phyloP scores from a whole-genome alignment of 2,113 vertebrate species.

The Prunella himalayana region DNA sequence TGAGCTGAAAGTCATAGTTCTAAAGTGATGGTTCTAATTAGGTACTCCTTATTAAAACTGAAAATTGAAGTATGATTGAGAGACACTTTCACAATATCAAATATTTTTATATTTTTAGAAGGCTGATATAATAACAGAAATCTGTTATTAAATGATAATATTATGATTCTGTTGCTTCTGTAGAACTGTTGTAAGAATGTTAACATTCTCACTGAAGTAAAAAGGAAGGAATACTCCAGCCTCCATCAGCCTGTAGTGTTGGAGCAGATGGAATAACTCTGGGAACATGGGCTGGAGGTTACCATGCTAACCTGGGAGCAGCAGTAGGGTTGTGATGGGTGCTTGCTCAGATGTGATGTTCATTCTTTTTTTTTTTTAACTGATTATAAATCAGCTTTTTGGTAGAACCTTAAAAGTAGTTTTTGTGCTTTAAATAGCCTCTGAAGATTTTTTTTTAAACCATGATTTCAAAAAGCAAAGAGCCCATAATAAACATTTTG shows the following conservation, averaged over 20 bases:
- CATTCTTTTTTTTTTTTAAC: slow-evolving; percentile 4
- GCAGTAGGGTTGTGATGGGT: neutral
- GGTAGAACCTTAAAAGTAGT: slow-evolving; percentile 10
- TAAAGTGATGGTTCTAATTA: slow-evolving; percentile 41
- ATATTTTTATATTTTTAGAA: slow-evolving; percentile 70
- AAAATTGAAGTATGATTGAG: slow-evolving; percentile 51
- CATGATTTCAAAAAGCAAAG: neutral
- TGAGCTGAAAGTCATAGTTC: slow-evolving; percentile 25
- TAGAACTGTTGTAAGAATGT: slow-evolving; percentile 20
- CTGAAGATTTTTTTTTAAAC: slow-evolving; percentile 23
- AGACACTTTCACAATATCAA: slow-evolving; percentile 22
- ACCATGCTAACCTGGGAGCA: neutral
- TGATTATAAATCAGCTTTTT: slow-evolving; percentile 23
- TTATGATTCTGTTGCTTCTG: slow-evolving; percentile 29
- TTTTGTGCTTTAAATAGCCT: slow-evolving; percentile 29
- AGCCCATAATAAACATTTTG: slow-evolving; percentile 25
- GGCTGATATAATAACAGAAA: slow-evolving; percentile 28
- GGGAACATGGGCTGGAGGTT: neutral
- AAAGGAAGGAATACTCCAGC: neutral
- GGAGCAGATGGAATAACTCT: neutral
- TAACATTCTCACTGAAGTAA: neutral
- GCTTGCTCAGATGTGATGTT: neutral
- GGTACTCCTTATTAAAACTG: slow-evolving; percentile 47
- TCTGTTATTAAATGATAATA: neutral
- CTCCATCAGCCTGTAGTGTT: neutral